These are phyloP conservation scores for Ochotona princeps DNA, from an alignment of 2,113 vertebrate species.

Conservation along the genomic window DNA sequence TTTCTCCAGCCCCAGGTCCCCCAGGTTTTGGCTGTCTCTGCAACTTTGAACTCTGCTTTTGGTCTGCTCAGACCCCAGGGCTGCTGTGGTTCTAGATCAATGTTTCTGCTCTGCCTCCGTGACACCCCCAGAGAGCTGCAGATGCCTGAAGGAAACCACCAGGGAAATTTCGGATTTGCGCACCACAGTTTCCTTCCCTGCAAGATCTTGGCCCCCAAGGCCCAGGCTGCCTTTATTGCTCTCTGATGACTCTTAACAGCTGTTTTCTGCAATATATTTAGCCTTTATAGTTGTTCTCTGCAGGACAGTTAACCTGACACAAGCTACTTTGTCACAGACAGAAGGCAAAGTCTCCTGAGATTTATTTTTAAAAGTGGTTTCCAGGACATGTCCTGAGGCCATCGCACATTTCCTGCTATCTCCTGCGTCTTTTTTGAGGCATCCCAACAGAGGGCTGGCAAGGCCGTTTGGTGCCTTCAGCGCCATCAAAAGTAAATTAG, in stretches of 20 bases:
- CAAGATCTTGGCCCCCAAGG: slow-evolving; percentile 52
- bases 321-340: slow-evolving; percentile 68
- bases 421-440: slow-evolving; percentile 1
- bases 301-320: slow-evolving; percentile 69
- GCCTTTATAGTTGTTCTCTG: slow-evolving; percentile 74
- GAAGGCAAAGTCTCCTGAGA: slow-evolving; percentile 68
- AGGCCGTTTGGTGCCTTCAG: slow-evolving; percentile 44
- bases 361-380: slow-evolving; percentile 74
- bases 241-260: slow-evolving; percentile 67
- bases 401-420: slow-evolving; percentile 1
- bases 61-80: background rate
- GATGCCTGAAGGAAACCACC: background rate
- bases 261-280: slow-evolving; percentile 76
- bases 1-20: background rate
- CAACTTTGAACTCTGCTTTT: background rate
- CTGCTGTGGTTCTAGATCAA: background rate
- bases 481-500: background rate
- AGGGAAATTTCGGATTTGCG: slow-evolving; percentile 8
- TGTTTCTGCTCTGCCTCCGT: background rate
- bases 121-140: background rate
- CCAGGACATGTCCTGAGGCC: slow-evolving; percentile 59
- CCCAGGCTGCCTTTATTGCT: slow-evolving; percentile 55
- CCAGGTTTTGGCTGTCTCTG: background rate
- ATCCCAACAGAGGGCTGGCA: background rate
- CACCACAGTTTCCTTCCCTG: slow-evolving; percentile 25